phyloP scores from a whole-genome alignment of 1,140 invertebrate species.

The Macrosteles quadrilineatus region DNA sequence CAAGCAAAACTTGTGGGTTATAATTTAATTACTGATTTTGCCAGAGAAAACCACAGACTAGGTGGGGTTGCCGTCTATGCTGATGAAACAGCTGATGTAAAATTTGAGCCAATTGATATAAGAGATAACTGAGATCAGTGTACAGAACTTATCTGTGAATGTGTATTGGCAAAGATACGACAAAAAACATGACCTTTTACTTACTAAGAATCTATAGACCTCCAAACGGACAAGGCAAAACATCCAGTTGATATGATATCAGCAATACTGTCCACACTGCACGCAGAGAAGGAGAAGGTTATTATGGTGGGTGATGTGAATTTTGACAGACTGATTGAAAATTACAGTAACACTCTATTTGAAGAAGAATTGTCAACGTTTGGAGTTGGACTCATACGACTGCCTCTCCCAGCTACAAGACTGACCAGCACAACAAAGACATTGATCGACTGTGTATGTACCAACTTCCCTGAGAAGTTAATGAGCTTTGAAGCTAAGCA shows the following conservation, averaged over 20 bases:
- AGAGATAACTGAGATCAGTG: not conserved
- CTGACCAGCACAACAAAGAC: not conserved
- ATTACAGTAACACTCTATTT: not conserved
- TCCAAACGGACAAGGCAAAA: not conserved
- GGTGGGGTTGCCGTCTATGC: not conserved
- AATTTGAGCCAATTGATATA: not conserved
- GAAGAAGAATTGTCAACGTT: not conserved
- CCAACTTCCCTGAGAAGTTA: not conserved
- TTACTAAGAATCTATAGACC: not conserved
- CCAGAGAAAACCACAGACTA: not conserved
- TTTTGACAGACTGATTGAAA: not conserved
- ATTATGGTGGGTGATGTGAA: not conserved
- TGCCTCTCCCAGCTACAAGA: not conserved
- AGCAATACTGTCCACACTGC: not conserved
- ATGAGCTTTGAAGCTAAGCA: too few species aligned
- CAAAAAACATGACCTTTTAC: not conserved
- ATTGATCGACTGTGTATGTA: not conserved
- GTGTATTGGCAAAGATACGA: not conserved
- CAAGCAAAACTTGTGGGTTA: not conserved
- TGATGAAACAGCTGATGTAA: not conserved
- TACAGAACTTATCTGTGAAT: not conserved
- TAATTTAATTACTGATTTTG: not conserved
- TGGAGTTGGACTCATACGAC: not conserved
- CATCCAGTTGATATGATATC: not conserved
- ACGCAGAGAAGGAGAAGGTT: not conserved